Evolutionary conservation across 23 tunicate genomes (phyloP).

Genomic region (Styela clava): DNA sequence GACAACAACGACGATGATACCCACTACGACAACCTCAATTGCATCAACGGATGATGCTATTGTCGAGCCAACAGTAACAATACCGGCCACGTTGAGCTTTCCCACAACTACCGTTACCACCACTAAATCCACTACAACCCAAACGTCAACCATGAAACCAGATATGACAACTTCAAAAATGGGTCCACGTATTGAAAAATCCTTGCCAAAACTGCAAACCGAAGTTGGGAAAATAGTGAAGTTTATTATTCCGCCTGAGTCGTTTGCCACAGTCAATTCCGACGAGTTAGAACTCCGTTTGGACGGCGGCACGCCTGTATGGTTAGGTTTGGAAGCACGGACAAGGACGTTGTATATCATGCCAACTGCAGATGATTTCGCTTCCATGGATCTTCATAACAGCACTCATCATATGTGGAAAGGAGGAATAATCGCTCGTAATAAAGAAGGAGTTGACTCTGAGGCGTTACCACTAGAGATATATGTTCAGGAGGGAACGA

Average conservation of each 20-base stretch:
- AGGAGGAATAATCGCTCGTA: conserved; percentile 40
- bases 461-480: conserved; percentile 20
- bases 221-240: background rate
- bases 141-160: background rate
- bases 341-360: conserved; percentile 22
- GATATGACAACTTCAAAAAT: background rate
- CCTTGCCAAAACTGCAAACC: background rate
- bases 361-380: conserved; percentile 38
- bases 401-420: conserved; percentile 54
- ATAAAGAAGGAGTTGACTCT: conserved; percentile 22
- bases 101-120: background rate
- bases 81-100: background rate
- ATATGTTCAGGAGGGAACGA: conserved; percentile 1
- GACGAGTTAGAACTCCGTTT: background rate
- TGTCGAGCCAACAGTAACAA: background rate
- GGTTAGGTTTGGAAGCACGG: conserved; percentile 43
- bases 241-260: background rate
- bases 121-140: conserved; percentile 2
- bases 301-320: conserved; percentile 11
- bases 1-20: background rate
- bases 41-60: background rate
- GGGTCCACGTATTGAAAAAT: background rate
- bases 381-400: conserved; percentile 26
- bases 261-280: background rate
- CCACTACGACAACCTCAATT: conserved; percentile 8